Evolutionary conservation across 1,140 invertebrate genomes (phyloP).

Genomic region (Lucilia cuprina): DNA sequence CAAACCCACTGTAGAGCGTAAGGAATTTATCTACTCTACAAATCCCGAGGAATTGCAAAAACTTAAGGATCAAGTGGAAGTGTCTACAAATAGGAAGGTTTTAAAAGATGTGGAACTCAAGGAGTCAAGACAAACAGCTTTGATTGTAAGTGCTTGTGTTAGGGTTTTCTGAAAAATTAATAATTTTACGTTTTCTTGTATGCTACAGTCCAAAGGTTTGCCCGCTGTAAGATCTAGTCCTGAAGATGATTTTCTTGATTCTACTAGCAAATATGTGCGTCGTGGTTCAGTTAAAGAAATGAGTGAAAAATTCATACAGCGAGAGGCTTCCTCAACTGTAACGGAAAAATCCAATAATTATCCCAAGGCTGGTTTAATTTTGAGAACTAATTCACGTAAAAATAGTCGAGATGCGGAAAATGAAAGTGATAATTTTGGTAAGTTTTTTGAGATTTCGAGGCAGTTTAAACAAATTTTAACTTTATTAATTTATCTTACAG

Average conservation of each 20-base stretch:
- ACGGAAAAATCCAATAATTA: slow-evolving; percentile 58
- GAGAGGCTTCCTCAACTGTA: slow-evolving; percentile 47
- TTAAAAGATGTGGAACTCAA: slow-evolving; percentile 45
- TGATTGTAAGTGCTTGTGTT: neutral
- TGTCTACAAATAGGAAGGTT: slow-evolving; percentile 11
- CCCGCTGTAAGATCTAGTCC: slow-evolving; percentile 1
- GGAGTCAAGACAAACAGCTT: slow-evolving; percentile 51
- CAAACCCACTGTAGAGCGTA: slow-evolving; percentile 71
- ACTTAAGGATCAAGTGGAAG: slow-evolving; percentile 48
- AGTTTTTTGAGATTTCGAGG: slow-evolving; percentile 37
- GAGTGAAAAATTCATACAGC: slow-evolving; percentile 74
- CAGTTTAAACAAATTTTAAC: neutral
- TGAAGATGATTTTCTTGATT: slow-evolving; percentile 38
- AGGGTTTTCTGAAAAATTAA: neutral
- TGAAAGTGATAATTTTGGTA: slow-evolving; percentile 49
- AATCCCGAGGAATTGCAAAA: slow-evolving; percentile 67
- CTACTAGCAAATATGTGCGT: slow-evolving; percentile 65
- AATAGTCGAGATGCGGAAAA: slow-evolving; percentile 47
- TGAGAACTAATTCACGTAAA: slow-evolving; percentile 61
- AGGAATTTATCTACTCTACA: slow-evolving; percentile 72
- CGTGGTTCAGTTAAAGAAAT: slow-evolving; percentile 74
- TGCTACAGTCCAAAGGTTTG: neutral
- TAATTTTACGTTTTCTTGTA: neutral
- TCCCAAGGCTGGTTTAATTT: slow-evolving; percentile 73
- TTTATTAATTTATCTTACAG: neutral